Evolutionary conservation across 2,797 vertebrate genomes (phyloP), one percentile per base, ranked within the genome.

Genomic region (Dryobates pubescens): DNA sequence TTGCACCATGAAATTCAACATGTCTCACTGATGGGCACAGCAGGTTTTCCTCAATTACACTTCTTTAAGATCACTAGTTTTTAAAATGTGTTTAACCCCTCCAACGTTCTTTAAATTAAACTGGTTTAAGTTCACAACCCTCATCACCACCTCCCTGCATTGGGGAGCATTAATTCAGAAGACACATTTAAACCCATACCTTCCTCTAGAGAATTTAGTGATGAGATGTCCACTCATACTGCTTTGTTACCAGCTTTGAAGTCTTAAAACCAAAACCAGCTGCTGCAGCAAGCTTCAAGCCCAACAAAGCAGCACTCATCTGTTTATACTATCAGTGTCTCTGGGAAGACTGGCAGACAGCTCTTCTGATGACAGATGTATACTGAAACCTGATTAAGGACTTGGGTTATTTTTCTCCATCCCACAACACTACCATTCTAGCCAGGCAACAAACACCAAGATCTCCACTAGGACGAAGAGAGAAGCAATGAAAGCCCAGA

Each of bases 251-350:
- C 65, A 89, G 64, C 75, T 96, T 94, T 94, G 81, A 96, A 96
- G 70, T 82, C 85, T 88, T 96, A 95, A 97, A 97, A 97, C 95
- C 83, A 96, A 97, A 97, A 96, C 88, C 97, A 97, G 96, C 95
- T 96, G 97, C 90, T 71, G 88, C 86, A 94, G 74, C 54, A 88
- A 74, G 51, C 43, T 51, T 24, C 74, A 82, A 92, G 77, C 63
- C 85, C 59, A 90, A 64, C 9, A 84, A 72, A 47, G 72, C 63
- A 84, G 56, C 1, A 2, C 71, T 94, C 85, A 81, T 93, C 91
- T 94, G 93, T 94, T 96, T 96, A 93, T 88, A 90, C 72, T 87
- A 87, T 96, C 94, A 90, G 43, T 47, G 70, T 77, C 84, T 94
- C 83, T 82, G 80, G 51, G 86, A 92, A 86, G 87, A 95, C 47